Conservation (phyloP, 2,113 vertebrate species). For the Spilogale gracilis region DNA sequence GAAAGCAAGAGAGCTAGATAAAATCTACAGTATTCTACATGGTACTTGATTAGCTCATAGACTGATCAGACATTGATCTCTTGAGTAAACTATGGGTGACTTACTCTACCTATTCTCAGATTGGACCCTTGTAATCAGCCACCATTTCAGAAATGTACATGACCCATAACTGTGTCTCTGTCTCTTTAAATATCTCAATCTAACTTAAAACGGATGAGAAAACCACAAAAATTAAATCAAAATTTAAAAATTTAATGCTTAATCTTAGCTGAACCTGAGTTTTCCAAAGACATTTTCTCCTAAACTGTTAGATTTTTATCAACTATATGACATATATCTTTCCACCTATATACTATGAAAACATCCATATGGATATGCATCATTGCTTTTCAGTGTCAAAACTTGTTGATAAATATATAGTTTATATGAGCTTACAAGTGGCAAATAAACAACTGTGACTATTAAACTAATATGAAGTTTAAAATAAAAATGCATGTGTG, state of each 20-base stretch:
- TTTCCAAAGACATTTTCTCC: constrained; percentile 27
- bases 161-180: neutral
- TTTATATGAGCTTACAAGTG: constrained; percentile 43
- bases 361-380: constrained; percentile 66
- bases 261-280: constrained; percentile 51
- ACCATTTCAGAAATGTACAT: constrained; percentile 14
- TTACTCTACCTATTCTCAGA: neutral
- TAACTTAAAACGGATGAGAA: neutral
- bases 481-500: neutral
- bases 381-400: constrained; percentile 69
- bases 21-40: neutral
- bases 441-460: constrained; percentile 64
- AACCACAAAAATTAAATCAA: constrained; percentile 38
- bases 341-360: constrained; percentile 67
- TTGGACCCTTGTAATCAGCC: neutral
- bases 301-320: constrained; percentile 68
- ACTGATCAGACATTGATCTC: neutral
- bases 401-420: constrained; percentile 75
- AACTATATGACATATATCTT: constrained; percentile 65
- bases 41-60: neutral
- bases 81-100: neutral
- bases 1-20: neutral
- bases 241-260: constrained; percentile 43
- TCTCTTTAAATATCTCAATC: constrained; percentile 33
- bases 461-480: constrained; percentile 52